phyloP scores from a whole-genome alignment of 2,797 vertebrate species.

The Megalops cyprinoides region DNA sequence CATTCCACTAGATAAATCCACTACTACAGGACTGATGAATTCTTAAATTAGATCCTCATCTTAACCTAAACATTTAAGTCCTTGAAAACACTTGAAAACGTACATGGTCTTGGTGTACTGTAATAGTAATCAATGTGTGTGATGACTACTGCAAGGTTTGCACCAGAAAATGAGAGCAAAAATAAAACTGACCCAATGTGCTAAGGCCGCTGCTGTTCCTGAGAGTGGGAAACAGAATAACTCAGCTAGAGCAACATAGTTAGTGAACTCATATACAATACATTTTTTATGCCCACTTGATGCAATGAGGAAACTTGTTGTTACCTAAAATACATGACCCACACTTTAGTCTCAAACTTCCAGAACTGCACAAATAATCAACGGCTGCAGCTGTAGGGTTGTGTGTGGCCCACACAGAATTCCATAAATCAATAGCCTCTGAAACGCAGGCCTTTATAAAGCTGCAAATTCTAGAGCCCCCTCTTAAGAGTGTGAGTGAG shows the following conservation, averaged over 20 bases:
- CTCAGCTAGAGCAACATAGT: too few species aligned
- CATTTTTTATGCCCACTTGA: neutral
- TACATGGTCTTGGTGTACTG: neutral
- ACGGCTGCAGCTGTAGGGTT: neutral
- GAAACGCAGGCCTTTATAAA: neutral
- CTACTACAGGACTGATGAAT: too few species aligned
- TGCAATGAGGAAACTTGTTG: neutral
- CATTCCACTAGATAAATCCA: too few species aligned
- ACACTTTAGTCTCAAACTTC: conserved; percentile 10
- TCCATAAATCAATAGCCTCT: conserved; percentile 15
- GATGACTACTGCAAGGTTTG: neutral
- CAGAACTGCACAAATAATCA: neutral
- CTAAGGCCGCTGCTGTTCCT: neutral
- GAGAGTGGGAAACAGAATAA: neutral
- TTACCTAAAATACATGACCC: neutral
- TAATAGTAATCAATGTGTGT: neutral
- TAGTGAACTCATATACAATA: neutral
- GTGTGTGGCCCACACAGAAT: conserved; percentile 17
- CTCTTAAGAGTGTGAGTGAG: neutral
- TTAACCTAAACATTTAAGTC: neutral
- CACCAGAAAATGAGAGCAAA: neutral
- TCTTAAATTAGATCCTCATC: neutral
- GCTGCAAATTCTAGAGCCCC: neutral
- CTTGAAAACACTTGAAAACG: neutral
- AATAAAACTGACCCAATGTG: neutral